Base-by-base conservation (phyloP, 2,888 invertebrate species). In the Eristalinus aeneus region DNA sequence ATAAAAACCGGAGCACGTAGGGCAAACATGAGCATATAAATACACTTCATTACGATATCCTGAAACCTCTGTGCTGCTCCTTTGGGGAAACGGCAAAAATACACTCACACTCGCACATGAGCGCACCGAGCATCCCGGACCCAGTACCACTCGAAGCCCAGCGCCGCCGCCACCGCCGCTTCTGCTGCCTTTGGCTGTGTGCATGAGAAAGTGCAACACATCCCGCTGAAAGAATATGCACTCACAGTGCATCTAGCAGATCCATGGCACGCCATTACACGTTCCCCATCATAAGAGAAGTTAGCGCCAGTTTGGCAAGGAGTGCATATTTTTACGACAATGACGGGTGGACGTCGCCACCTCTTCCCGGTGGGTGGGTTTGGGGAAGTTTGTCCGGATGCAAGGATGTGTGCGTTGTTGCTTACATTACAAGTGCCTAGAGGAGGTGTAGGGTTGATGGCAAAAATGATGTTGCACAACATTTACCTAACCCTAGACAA, bases 41-140 rank as follows among this genome's bases (percentile, higher is more conserved):
- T 79, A 83, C 82, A 83, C 87, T 87, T 87, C 87, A 87, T 87
- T 87, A 87, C 87, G 83, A 87, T 87, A 87, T 83, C 78, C 87
- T 75, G 78, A 75, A 82, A 86, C 64, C 85, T 65, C 81, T 64
- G 68, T 34, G 69, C 46, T 46, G 46, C 22, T 81, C 68, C 73
- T 72, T 63, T 56, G 69, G 63, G 80, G 46, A 46, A 16, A 27
- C 27, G 27, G 27, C 27, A 27, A 27, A 60, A 58, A 61, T 46
- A 63, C 72, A 53, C 34, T 46, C 9, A 34, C 11, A 46, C 46
- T 16, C 46, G 16, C 46, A 46, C 39, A n/a, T 16, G 46, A 46
- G 46, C 46, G 16, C 16, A 46, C 46, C 46, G 6, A 46, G 16
- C 16, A 46, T n/a, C 16, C 46, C 12, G 12, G 58, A 58, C 11